phyloP scores from a whole-genome alignment of 53 echinoderm and acorn worm genomes.

The Arbacia lixula region DNA sequence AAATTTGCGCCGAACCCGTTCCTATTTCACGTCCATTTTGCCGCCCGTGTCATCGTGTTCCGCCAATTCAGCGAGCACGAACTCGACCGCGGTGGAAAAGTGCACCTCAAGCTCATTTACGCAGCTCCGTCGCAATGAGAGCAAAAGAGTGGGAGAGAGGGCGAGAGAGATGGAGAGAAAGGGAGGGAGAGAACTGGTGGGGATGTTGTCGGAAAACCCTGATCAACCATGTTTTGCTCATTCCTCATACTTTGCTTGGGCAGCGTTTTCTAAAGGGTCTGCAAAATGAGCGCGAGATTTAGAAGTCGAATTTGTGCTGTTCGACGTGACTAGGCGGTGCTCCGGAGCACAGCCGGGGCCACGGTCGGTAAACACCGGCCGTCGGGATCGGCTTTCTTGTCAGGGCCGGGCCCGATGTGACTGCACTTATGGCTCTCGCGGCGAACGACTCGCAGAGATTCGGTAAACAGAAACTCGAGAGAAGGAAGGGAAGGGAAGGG shows the following conservation, averaged over 20 bases:
- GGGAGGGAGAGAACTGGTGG: too few relatives aligned
- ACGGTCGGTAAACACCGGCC: conserved; percentile 54
- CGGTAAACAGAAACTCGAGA: conserved; percentile 59
- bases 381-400: conserved; percentile 52
- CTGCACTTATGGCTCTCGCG: conserved; percentile 52
- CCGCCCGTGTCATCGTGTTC: not conserved
- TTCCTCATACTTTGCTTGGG: conserved; percentile 29
- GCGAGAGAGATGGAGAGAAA: too few relatives aligned
- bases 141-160: too few relatives aligned
- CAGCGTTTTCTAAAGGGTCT: conserved; percentile 13
- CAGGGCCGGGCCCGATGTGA: conserved; percentile 40
- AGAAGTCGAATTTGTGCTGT: conserved; percentile 49
- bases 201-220: not conserved
- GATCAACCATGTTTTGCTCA: conserved; percentile 55
- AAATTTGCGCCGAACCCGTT: conserved; percentile 45
- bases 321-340: conserved; percentile 43
- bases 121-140: not conserved
- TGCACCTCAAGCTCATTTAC: conserved; percentile 39
- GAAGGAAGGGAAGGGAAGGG: conserved; percentile 27
- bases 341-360: conserved; percentile 29
- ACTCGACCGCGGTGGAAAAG: conserved; percentile 39
- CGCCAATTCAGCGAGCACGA: conserved; percentile 46
- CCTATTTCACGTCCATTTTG: conserved; percentile 38
- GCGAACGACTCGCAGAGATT: conserved; percentile 42
- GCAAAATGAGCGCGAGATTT: conserved; percentile 50